Evolutionary conservation across 2,888 invertebrate genomes (phyloP).

Genomic region (Hypena proboscidalis): DNA sequence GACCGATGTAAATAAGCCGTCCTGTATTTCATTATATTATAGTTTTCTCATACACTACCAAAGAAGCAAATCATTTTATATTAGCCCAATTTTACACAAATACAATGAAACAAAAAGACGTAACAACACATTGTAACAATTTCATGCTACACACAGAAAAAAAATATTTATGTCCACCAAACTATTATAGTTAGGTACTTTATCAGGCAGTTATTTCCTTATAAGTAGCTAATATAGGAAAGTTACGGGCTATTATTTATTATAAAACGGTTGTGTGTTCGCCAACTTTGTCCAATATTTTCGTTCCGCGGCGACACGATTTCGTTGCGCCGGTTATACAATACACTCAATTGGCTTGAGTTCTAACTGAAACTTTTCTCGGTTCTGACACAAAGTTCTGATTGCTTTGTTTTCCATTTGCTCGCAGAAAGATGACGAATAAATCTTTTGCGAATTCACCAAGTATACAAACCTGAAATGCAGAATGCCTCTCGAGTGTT

Average conservation of each 20-base stretch:
- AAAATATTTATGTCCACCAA: slow-evolving; percentile 21
- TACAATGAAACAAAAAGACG: no score
- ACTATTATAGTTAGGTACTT: slow-evolving; percentile 37
- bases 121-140: no score
- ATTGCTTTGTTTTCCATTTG: slow-evolving; percentile 76
- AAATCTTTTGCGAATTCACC: slow-evolving; percentile 55
- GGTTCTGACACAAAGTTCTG: slow-evolving; percentile 67
- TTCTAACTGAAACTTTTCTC: slow-evolving; percentile 61
- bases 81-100: no score
- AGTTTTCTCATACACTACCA: no score
- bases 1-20: no score
- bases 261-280: slow-evolving; percentile 49
- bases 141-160: no score
- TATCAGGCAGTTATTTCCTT: slow-evolving; percentile 24
- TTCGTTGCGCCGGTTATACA: slow-evolving; percentile 57
- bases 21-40: no score
- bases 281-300: slow-evolving; percentile 48
- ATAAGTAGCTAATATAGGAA: slow-evolving; percentile 37
- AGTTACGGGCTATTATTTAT: slow-evolving; percentile 45
- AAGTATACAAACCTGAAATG: no score
- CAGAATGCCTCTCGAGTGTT: no score
- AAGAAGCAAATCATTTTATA: no score
- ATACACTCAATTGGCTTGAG: slow-evolving; percentile 73
- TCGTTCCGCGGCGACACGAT: slow-evolving; percentile 44
- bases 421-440: slow-evolving; percentile 60